phyloP scores from a whole-genome alignment of 2,888 invertebrate species.

The Eucera pruinosa region DNA sequence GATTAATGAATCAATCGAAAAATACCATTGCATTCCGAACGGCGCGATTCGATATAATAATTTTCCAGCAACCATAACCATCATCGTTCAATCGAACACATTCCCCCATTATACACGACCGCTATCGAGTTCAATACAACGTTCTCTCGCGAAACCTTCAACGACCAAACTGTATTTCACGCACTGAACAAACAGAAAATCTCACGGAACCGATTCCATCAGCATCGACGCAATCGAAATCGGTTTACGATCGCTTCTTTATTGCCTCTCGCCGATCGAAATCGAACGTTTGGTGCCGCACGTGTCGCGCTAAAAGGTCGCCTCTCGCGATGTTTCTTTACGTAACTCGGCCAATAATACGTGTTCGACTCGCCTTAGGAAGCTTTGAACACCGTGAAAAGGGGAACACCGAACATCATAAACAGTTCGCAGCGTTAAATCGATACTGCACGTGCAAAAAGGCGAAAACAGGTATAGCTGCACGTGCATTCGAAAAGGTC shows the following conservation, averaged over 20 bases:
- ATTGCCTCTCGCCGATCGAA: slow-evolving; percentile 17
- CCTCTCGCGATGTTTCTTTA: slow-evolving; percentile 1
- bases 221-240: slow-evolving; percentile 16
- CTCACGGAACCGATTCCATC: slow-evolving; percentile 17
- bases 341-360: slow-evolving; percentile 15
- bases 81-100: neutral
- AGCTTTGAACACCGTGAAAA: neutral
- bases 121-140: neutral
- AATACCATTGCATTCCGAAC: too few relatives aligned
- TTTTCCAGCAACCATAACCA: too few relatives aligned
- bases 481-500: slow-evolving; percentile 2
- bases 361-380: slow-evolving; percentile 8
- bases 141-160: neutral
- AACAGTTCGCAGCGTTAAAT: slow-evolving; percentile 3
- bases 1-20: too few relatives aligned
- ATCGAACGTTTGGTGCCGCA: neutral
- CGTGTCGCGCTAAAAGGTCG: slow-evolving; percentile 21
- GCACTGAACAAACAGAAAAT: slow-evolving; percentile 3
- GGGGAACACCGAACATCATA: neutral
- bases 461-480: neutral
- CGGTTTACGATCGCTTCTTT: slow-evolving; percentile 28
- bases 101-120: neutral
- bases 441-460: slow-evolving; percentile 11
- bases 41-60: too few relatives aligned
- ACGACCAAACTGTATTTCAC: neutral